Conservation (phyloP, 1,140 invertebrate genomes). For the Zophobas atratus region DNA sequence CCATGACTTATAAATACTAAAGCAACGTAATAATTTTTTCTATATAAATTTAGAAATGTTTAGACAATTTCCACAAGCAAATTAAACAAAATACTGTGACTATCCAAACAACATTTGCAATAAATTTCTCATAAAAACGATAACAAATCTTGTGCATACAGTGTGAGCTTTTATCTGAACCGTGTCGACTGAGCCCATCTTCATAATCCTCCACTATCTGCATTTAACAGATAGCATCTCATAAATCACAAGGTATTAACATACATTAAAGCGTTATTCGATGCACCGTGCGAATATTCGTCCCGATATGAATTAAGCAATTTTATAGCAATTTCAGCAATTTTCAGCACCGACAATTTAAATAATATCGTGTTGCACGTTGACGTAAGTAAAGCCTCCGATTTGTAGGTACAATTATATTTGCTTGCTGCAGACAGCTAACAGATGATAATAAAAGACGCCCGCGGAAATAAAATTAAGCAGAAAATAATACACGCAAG, state of each 20-base stretch:
- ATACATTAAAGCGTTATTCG: constrained; percentile 46
- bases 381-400: background rate
- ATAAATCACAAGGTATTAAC: constrained; percentile 48
- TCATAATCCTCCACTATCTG: constrained; percentile 47
- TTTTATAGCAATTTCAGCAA: constrained; percentile 28
- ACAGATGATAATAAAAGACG: constrained; percentile 1
- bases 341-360: constrained; percentile 25
- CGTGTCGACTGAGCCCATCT: constrained; percentile 37
- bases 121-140: too few species aligned
- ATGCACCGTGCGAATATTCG: constrained; percentile 42
- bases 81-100: too few species aligned
- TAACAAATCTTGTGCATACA: constrained; percentile 21
- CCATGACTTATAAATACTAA: too few species aligned
- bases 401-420: background rate
- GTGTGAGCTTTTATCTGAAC: constrained; percentile 19
- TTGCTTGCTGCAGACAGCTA: background rate
- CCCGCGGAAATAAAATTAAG: background rate
- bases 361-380: constrained; percentile 29
- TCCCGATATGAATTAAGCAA: constrained; percentile 28
- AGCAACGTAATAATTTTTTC: too few species aligned
- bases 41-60: too few species aligned
- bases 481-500: background rate
- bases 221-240: constrained; percentile 42
- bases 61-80: too few species aligned
- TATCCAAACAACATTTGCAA: too few species aligned